Base-by-base conservation (phyloP, 2,888 invertebrate species). In the Phortica magna region DNA sequence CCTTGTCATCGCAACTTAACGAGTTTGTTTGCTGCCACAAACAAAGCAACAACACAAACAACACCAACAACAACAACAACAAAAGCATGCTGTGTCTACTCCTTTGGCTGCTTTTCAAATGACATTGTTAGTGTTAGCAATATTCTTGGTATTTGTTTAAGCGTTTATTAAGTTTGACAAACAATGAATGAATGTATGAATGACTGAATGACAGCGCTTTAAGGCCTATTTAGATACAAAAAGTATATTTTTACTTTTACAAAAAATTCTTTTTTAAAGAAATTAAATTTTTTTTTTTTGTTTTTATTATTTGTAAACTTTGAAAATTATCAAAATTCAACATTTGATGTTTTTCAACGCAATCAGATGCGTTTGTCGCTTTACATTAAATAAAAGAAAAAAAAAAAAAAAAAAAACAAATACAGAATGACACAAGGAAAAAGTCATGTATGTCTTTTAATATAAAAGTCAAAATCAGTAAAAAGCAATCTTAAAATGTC, bases 1-100 rank as follows among this genome's bases (percentile, higher is more conserved):
- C 85, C 83, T 78, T 80, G 80, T 76, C 78, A 75, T 71, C 70
- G 61, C 70, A 75, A 75, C 70, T 71, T 71, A 75, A 75, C 75
- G 71, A 75, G 75, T 70, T 75, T 75, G 70, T 75, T 75, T 61
- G 31, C 43, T 41, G 48, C 48, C 48, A 48, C 42, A 14, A 64
- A 48, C 57, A 39, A n/a, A 9, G 7, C 48, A 48, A 19, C 39
- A 64, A 48, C 72, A 39, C 2, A 3, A 48, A 1, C 14, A 48
- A 7, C 48, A 48, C 9, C 48, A 48, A 48, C 48, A 48, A 2
- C 48, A 48, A 2, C 14, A 48, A 48, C 9, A 12, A 48, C 48
- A 48, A 48, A 9, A 48, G 3, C 48, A 1, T 48, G 9, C 70
- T 78, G 74, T 76, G 77, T 83, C 73, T 71, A 71, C 41, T 75